These are phyloP conservation scores for Dreissena polymorpha DNA, from an alignment of 1,140 invertebrate species.

Conservation along the genomic window DNA sequence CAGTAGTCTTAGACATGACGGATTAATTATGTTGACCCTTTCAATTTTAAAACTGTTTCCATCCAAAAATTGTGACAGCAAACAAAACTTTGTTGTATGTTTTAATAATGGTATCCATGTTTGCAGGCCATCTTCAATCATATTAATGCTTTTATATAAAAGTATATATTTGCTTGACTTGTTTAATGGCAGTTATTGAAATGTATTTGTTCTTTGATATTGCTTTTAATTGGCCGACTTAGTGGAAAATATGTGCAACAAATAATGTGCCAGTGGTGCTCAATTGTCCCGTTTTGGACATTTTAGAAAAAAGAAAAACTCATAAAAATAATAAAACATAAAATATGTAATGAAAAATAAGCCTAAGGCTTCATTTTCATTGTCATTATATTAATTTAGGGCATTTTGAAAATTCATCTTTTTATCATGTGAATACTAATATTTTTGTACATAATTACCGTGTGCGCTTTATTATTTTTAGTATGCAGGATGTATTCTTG, in stretches of 20 bases:
- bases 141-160: no score
- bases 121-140: no score
- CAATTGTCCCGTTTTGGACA: slow-evolving; percentile 9
- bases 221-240: no score
- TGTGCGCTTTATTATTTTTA: slow-evolving; percentile 40
- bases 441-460: neutral
- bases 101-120: no score
- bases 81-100: no score
- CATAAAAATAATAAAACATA: slow-evolving; percentile 8
- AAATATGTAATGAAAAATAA: slow-evolving; percentile 22
- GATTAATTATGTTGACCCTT: no score
- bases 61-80: no score
- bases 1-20: no score
- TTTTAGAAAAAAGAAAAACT: slow-evolving; percentile 1
- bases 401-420: slow-evolving; percentile 34
- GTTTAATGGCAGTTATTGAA: no score
- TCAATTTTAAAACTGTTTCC: no score
- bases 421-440: neutral
- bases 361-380: slow-evolving; percentile 1
- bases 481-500: slow-evolving; percentile 3
- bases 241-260: neutral
- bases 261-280: slow-evolving; percentile 34
- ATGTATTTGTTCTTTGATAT: no score
- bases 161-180: no score
- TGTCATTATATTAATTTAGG: slow-evolving; percentile 30